Conservation (phyloP, 2,888 invertebrate genomes). For the Aelia acuminata region DNA sequence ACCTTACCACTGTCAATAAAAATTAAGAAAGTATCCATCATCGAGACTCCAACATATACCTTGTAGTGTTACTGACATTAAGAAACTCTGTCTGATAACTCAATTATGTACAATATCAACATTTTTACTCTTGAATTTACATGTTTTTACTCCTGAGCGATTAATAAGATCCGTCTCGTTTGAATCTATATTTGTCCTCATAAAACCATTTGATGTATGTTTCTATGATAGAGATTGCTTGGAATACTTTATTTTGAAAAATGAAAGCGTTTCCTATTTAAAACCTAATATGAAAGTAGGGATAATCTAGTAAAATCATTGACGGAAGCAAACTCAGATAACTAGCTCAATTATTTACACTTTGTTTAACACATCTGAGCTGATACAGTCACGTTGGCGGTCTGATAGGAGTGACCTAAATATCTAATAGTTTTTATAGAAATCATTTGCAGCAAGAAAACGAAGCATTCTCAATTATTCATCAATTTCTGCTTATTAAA, state of each 20-base stretch:
- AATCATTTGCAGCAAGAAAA: neutral
- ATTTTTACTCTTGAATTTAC: too few species aligned
- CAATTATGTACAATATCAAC: too few species aligned
- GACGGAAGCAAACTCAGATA: conserved; percentile 7
- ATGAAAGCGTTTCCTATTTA: neutral
- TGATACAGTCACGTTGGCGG: conserved; percentile 14
- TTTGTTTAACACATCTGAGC: neutral
- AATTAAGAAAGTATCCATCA: too few species aligned
- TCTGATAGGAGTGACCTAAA: neutral
- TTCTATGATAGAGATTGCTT: neutral
- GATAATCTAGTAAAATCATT: neutral
- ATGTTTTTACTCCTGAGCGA: too few species aligned
- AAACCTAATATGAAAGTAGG: neutral
- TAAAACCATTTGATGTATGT: neutral
- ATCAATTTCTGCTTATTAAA: too few species aligned
- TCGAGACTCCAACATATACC: too few species aligned
- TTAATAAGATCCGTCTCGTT: too few species aligned
- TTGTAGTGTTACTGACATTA: too few species aligned
- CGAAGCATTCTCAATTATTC: neutral
- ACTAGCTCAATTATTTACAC: neutral
- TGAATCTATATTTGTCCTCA: neutral
- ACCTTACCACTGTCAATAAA: too few species aligned
- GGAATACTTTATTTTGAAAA: neutral
- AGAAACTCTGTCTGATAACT: too few species aligned
- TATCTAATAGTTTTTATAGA: conserved; percentile 3